These are phyloP conservation scores for Orgyia antiqua DNA, from an alignment of 2,888 invertebrate genomes.

Conservation along the genomic window DNA sequence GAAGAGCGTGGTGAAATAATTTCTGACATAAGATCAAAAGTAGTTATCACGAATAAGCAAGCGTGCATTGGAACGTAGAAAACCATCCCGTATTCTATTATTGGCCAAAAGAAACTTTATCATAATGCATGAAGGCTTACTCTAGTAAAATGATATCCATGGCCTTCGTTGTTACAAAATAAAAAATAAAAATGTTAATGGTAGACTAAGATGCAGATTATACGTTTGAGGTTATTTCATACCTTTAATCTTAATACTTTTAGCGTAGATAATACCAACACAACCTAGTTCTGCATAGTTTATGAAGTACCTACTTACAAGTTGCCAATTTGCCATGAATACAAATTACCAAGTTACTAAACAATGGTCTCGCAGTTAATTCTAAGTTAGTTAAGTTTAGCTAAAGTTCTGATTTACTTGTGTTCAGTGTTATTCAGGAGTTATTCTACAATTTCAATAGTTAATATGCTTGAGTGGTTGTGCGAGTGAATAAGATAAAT, in stretches of 20 bases:
- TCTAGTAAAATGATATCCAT: conserved; percentile 13
- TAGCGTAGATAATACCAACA: too few species aligned
- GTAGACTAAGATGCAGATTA: conserved; percentile 41
- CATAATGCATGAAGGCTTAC: conserved; percentile 17
- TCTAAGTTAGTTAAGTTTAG: conserved; percentile 21
- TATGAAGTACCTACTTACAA: background rate
- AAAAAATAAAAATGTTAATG: conserved; percentile 32
- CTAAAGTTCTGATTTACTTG: conserved; percentile 26
- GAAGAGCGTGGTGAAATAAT: too few species aligned
- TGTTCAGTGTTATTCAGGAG: conserved; percentile 15
- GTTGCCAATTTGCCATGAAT: background rate
- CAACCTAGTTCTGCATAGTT: background rate
- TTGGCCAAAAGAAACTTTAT: background rate
- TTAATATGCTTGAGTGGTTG: conserved; percentile 6
- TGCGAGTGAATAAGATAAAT: conserved; percentile 11
- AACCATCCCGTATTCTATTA: conserved; percentile 2
- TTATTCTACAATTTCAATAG: conserved; percentile 7
- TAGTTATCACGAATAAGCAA: too few species aligned
- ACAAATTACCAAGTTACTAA: conserved; percentile 6
- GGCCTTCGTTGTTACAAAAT: conserved; percentile 51
- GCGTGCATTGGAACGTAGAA: conserved; percentile 21
- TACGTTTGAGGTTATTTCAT: conserved; percentile 53
- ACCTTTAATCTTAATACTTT: too few species aligned
- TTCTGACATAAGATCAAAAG: too few species aligned
- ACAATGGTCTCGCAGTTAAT: conserved; percentile 10